A percentile compares a stretch with the other conserved stretches of the same genome.
Conservation (phyloP, 64 coral and sea anemone species). For the Dendrophyllia cribrosa region DNA sequence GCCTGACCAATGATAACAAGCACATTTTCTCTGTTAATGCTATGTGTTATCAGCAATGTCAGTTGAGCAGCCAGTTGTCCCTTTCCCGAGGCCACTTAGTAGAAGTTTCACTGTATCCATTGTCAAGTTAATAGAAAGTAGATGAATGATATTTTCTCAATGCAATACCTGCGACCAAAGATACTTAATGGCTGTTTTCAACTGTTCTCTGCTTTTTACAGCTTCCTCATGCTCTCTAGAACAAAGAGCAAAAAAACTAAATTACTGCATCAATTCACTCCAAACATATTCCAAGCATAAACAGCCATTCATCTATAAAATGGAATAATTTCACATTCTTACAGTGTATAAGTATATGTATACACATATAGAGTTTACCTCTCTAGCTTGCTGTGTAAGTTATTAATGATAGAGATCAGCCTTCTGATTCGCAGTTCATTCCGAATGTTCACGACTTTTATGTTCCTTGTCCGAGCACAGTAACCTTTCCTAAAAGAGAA, state of each 20-base stretch:
- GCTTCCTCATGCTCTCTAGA: conserved; percentile 27
- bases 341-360: too few relatives aligned
- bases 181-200: conserved; percentile 24
- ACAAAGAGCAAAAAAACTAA: neutral
- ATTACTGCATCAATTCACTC: neutral
- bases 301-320: too few relatives aligned
- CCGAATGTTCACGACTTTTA: conserved; percentile 68
- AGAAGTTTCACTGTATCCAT: too few relatives aligned
- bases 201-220: conserved; percentile 24
- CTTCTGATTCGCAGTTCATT: conserved; percentile 77
- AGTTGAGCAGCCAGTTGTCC: too few relatives aligned
- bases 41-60: too few relatives aligned
- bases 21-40: too few relatives aligned
- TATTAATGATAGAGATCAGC: conserved; percentile 48
- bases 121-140: too few relatives aligned
- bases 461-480: conserved; percentile 67
- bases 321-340: too few relatives aligned
- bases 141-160: too few relatives aligned
- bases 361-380: neutral
- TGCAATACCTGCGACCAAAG: conserved; percentile 11
- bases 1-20: too few relatives aligned
- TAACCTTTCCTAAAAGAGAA: conserved; percentile 77
- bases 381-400: conserved; percentile 31
- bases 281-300: too few relatives aligned
- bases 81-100: too few relatives aligned